Evolutionary conservation across 1,140 invertebrate species (phyloP).

Genomic region (Whitmania pigra): DNA sequence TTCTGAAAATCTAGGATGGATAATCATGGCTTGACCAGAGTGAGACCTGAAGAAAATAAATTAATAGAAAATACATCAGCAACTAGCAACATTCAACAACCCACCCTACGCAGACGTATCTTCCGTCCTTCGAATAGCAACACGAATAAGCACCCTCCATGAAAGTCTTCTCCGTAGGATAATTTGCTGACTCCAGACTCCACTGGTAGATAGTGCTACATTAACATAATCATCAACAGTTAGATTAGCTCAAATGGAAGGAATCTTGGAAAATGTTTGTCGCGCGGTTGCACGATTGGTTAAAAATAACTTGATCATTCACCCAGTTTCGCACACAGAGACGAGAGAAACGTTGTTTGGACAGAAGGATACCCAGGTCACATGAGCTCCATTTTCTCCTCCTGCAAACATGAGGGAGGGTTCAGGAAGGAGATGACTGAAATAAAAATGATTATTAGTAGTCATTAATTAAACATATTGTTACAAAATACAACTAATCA

Average conservation of each 20-base stretch:
- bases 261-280: neutral
- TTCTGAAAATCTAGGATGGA: too few relatives aligned
- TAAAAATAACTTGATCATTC: conserved; percentile 26
- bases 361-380: conserved; percentile 44
- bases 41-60: too few relatives aligned
- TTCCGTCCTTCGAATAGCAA: too few relatives aligned
- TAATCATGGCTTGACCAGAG: too few relatives aligned
- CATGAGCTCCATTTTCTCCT: conserved; percentile 47
- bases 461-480: conserved; percentile 10
- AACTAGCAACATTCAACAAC: too few relatives aligned
- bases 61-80: too few relatives aligned
- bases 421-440: conserved; percentile 45
- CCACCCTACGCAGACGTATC: too few relatives aligned
- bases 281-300: neutral
- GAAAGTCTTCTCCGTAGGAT: too few relatives aligned
- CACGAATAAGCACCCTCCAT: too few relatives aligned
- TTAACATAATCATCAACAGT: too few relatives aligned
- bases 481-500: neutral
- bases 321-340: conserved; percentile 48
- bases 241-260: neutral
- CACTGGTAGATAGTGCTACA: too few relatives aligned
- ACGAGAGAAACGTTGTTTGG: conserved; percentile 42
- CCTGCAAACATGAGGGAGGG: conserved; percentile 48
- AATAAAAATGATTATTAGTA: conserved; percentile 25
- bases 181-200: too few relatives aligned